Conservation (phyloP, 2,113 vertebrate genomes). For the Bagarius yarrelli region DNA sequence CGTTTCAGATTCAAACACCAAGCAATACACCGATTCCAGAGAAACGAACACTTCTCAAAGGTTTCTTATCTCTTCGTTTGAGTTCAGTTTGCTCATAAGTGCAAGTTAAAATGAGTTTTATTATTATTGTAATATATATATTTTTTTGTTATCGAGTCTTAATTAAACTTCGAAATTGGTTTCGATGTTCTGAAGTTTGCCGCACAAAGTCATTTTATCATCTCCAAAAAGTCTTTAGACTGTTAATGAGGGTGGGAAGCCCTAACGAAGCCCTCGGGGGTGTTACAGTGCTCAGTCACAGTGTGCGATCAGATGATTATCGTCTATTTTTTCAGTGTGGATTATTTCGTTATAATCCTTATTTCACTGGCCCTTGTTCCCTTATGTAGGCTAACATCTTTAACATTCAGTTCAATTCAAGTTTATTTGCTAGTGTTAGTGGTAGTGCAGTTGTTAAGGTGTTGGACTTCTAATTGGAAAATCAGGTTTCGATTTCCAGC, state of each 20-base stretch:
- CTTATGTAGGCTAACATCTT: too few species aligned
- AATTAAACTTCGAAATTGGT: neutral
- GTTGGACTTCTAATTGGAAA: too few species aligned
- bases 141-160: neutral
- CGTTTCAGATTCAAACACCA: constrained; percentile 23
- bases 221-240: neutral
- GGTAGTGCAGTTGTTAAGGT: too few species aligned
- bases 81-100: neutral
- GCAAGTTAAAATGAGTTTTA: neutral
- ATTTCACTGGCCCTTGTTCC: too few species aligned
- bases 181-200: neutral
- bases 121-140: neutral
- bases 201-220: constrained; percentile 8
- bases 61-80: neutral
- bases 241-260: neutral
- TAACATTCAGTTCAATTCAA: too few species aligned
- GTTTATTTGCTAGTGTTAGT: too few species aligned
- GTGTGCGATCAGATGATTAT: too few species aligned
- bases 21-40: constrained; percentile 31
- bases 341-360: neutral
- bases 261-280: constrained; percentile 52
- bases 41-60: neutral
- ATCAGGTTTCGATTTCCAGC: too few species aligned
- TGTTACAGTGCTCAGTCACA: neutral
- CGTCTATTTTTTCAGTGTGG: neutral